Evolutionary conservation across 2,797 vertebrate genomes (phyloP).

Genomic region (Acestrorhynchus altus): DNA sequence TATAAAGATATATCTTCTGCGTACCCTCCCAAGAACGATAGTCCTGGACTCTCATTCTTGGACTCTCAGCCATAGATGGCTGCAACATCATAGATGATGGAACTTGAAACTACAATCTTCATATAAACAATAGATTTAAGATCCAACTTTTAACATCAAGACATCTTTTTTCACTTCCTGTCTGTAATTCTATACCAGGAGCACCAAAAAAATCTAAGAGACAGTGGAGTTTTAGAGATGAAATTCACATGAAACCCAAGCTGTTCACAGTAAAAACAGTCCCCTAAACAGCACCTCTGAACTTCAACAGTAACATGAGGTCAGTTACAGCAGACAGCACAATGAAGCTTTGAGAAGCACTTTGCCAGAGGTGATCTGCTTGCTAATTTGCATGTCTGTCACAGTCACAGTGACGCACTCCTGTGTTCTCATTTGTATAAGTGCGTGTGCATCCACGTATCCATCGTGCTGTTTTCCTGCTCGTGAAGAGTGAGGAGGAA

Average conservation of each 20-base stretch:
- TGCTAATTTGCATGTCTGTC: background rate
- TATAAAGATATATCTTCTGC: too few species aligned
- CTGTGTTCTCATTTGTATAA: background rate
- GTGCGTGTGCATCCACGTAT: conserved; percentile 11
- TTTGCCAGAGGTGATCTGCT: conserved; percentile 6
- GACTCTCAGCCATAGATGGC: too few species aligned
- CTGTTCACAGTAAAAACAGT: background rate
- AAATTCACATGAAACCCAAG: background rate
- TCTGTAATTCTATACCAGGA: too few species aligned
- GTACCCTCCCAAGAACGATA: too few species aligned
- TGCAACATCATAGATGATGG: too few species aligned
- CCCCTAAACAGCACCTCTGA: background rate
- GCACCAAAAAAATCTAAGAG: background rate
- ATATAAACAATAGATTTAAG: too few species aligned
- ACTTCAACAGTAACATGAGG: background rate
- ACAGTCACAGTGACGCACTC: conserved; percentile 11
- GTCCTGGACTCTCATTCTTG: too few species aligned
- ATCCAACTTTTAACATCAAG: too few species aligned
- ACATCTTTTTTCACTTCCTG: too few species aligned
- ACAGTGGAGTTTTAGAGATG: background rate
- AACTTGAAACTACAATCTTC: too few species aligned
- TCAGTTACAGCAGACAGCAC: background rate
- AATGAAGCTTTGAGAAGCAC: conserved; percentile 2
- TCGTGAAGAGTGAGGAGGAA: conserved; percentile 31
- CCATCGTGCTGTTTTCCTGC: conserved; percentile 14